Base-by-base conservation (phyloP, 2,113 vertebrate species). In the Marcusenius ussheri region DNA sequence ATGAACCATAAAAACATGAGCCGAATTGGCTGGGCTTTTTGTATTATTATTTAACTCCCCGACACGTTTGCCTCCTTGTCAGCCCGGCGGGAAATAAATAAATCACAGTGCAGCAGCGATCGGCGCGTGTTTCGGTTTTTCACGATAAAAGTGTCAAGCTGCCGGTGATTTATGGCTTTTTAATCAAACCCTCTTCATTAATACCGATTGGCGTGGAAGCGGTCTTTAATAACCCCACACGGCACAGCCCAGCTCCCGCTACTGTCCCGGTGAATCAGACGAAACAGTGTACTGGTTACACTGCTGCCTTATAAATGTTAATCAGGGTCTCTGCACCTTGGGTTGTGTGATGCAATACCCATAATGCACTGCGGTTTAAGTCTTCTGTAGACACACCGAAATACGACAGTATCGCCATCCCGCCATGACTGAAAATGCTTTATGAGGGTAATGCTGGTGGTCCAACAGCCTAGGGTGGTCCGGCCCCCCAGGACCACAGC, bases 121-220 rank as follows among this genome's bases (percentile, higher is more conserved):
- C 35, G 1, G 70, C 10, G 35, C 13, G 27, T 45, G 47, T 56
- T 42, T 83, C 74, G 31, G 27, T 74, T 80, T 21, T 49, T 27
- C 9, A 17, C 50, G 58, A 53, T 83, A 83, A 89, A 89, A n/a
- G 80, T 15, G 88, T 56, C 74, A 53, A 74, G 15, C 74, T 51
- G 17, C 27, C 1, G 3, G 74, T 83, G 88, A 89, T 83, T 89
- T 83, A 83, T 83, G 50, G 74, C 51, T n/a, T 83, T 17, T 31
- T 47, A 51, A 83, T 89, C 77, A 89, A 83, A 42, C 47, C 47
- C 27, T 51, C 70, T 89, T 89, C 50, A 83, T 89, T 89, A 89
- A 56, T 89, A 53, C 49, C 35, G 21, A 21, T 35, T 49, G 62
- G 50, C 10, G 45, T 27, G 21, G 53, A 24, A 21, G 24, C 42